phyloP scores from a whole-genome alignment of 1,140 invertebrate genomes.

The Rhagoletis pomonella region DNA sequence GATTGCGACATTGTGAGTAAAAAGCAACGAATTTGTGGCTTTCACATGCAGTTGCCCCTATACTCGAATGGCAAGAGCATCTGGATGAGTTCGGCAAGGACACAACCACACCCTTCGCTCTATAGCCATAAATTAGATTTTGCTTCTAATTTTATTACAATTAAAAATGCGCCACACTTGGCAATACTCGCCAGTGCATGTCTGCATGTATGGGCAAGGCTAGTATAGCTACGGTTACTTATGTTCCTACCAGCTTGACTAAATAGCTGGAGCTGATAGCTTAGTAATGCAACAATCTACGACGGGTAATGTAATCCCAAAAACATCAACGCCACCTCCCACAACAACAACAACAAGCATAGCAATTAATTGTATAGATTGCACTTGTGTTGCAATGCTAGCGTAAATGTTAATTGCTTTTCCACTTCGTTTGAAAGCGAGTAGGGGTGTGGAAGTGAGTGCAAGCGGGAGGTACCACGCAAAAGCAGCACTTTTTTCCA shows the following conservation, averaged over 20 bases:
- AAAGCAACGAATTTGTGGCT: background rate
- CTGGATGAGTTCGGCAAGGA: background rate
- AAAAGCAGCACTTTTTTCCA: conserved; percentile 16
- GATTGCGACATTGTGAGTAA: background rate
- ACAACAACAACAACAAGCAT: background rate
- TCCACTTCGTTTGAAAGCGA: conserved; percentile 3
- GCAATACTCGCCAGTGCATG: background rate
- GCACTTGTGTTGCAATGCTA: conserved; percentile 1
- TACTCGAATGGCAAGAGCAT: background rate
- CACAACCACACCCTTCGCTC: background rate
- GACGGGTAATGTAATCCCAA: conserved; percentile 9
- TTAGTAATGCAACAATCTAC: conserved; percentile 16
- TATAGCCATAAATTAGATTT: conserved; percentile 36
- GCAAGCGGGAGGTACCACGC: background rate
- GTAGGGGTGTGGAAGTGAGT: background rate
- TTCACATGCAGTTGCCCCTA: background rate
- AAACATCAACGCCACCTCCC: background rate
- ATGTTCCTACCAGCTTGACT: background rate
- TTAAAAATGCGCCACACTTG: background rate
- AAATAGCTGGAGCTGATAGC: background rate
- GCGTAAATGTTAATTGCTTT: conserved; percentile 40
- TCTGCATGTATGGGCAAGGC: background rate
- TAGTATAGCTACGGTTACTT: conserved; percentile 4
- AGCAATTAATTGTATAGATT: conserved; percentile 19
- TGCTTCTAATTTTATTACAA: conserved; percentile 16